Base-by-base conservation (phyloP, 92 coral and sea anemone species). In the Zoanthus gigantus region DNA sequence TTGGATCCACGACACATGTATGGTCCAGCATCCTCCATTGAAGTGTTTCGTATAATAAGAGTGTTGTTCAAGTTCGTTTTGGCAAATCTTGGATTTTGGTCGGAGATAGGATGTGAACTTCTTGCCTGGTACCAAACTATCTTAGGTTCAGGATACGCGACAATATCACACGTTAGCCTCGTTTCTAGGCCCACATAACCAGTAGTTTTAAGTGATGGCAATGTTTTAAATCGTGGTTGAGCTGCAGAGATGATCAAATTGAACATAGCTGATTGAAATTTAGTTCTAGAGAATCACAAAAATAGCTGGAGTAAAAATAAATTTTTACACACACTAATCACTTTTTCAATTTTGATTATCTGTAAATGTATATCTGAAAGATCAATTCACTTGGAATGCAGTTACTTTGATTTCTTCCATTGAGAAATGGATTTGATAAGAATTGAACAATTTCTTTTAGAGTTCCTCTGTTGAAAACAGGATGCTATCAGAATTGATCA, bases 1-100 rank as follows among this genome's bases (percentile, higher is more conserved):
- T 72, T 72, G 16, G 56, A 72, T 12, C 52, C 54, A 37, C 77
- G 77, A 16, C 77, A 72, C 77, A 72, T 72, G 42, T 72, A 72
- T 4, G 77, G 11, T 72, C 77, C 77, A 72, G 11, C 16, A 16
- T 72, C 77, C 15, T 23, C 53, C 56, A 5, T 72, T 31, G 50
- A 23, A 8, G 29, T 72, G 53, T 72, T 72, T 31, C 77, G 28
- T 72, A 72, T 72, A 42, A 72, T 44, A 16, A 72, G 77, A 7
- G 16, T 16, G 29, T 72, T 72, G 5, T 16, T 72, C 28, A 9
- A 37, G 4, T 37, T 37, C 42, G 42, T 29, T 69, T 30, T 29
- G 14, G 10, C 74, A 11, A 31, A 30, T 13, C 74, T 69, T 31
- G 14, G 14, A 7, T 29, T 42, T 44, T 32, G 44, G 30, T 29